phyloP scores from a whole-genome alignment of 2,888 invertebrate species.

The Andrena flavipes region DNA sequence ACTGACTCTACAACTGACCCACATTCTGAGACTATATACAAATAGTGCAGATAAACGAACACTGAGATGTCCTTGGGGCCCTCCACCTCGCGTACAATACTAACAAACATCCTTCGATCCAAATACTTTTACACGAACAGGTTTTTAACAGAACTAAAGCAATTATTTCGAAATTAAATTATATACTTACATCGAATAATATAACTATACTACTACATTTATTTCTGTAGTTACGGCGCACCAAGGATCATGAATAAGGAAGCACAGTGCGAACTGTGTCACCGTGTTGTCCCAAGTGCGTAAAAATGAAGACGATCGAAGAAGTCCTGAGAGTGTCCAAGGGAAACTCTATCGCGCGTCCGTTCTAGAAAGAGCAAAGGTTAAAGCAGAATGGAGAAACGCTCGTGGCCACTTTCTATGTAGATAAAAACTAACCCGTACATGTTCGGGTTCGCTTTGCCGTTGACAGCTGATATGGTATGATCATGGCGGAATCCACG shows the following conservation, averaged over 20 bases:
- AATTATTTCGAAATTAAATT: too few relatives aligned
- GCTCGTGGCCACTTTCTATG: neutral
- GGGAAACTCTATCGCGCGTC: neutral
- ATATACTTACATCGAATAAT: too few relatives aligned
- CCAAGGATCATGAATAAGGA: neutral
- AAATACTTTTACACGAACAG: too few relatives aligned
- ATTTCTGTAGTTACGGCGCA: neutral
- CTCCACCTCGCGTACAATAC: too few relatives aligned
- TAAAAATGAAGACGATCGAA: conserved; percentile 22
- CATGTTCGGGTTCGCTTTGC: conserved; percentile 11
- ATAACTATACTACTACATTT: too few relatives aligned
- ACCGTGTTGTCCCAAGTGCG: neutral
- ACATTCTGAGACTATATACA: too few relatives aligned
- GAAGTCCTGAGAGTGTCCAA: conserved; percentile 1
- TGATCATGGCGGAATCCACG: conserved; percentile 83
- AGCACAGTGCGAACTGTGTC: neutral
- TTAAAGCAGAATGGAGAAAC: neutral
- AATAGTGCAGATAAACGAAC: too few relatives aligned
- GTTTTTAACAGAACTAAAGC: too few relatives aligned
- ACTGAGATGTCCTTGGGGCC: too few relatives aligned
- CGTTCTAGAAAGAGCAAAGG: neutral
- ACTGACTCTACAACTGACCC: too few relatives aligned
- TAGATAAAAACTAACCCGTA: conserved; percentile 22
- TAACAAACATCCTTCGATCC: too few relatives aligned
- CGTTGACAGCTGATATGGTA: conserved; percentile 63